A percentile compares a stretch with the other conserved stretches of the same genome.
Conservation (phyloP, 2,113 vertebrate genomes). For the Balaeniceps rex region DNA sequence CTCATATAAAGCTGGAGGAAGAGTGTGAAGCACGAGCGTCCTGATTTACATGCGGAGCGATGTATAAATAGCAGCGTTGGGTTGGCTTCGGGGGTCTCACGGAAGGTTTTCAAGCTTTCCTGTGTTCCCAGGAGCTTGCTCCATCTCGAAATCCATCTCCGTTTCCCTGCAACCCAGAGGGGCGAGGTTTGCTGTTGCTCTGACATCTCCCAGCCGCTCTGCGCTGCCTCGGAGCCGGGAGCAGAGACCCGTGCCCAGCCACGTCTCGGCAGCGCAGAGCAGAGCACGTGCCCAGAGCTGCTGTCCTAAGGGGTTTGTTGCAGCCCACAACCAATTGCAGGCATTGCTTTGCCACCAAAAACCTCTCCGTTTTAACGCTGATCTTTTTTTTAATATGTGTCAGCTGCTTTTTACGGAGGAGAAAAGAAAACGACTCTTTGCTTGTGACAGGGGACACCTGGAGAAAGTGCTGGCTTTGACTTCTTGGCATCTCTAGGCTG, state of each 20-base stretch:
- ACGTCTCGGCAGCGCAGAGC: neutral
- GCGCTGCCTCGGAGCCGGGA: neutral
- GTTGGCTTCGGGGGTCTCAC: neutral
- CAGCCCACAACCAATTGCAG: neutral
- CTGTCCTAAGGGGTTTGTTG: neutral
- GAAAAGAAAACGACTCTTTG: neutral
- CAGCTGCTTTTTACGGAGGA: neutral
- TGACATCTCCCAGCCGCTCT: neutral
- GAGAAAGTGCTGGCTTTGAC: neutral
- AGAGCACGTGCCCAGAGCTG: neutral
- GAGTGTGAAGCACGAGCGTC: neutral
- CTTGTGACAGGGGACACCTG: neutral
- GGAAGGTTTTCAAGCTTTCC: neutral
- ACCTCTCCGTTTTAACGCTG: neutral
- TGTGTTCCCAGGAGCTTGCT: neutral
- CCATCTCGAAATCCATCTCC: neutral
- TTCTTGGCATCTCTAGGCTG: neutral
- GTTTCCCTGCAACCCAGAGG: neutral
- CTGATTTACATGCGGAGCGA: fast-evolving
- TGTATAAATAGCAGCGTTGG: neutral
- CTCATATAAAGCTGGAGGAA: neutral
- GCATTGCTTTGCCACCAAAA: neutral
- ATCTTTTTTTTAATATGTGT: neutral
- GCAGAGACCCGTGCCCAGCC: neutral
- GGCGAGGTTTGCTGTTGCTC: neutral